Evolutionary conservation across 2,797 vertebrate genomes (phyloP).

Genomic region (Buceros bicornis): DNA sequence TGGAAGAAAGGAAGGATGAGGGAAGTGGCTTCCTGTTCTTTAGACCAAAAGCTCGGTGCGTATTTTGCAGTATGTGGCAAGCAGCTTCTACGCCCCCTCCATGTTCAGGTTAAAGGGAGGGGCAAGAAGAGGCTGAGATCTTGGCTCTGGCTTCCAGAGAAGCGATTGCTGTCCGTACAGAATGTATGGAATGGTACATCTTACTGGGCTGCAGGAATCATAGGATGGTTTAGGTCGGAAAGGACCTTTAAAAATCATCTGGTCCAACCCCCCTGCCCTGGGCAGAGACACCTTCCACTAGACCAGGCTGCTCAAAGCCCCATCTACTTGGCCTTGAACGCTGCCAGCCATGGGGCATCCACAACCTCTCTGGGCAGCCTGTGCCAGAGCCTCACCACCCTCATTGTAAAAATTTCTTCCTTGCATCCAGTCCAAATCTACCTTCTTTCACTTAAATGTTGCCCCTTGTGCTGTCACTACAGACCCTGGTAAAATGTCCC

Average conservation of each 20-base stretch:
- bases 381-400: background rate
- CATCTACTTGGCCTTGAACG: background rate
- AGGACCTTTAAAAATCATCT: background rate
- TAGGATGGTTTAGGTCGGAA: background rate
- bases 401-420: background rate
- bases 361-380: fast-evolving
- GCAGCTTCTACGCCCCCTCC: background rate
- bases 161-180: background rate
- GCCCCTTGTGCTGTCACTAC: background rate
- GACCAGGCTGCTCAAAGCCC: background rate
- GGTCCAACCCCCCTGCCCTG: fast-evolving
- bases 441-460: background rate
- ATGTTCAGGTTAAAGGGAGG: background rate
- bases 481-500: background rate
- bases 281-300: background rate
- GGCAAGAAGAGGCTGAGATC: background rate
- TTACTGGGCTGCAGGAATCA: background rate
- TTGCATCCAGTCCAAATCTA: background rate
- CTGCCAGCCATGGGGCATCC: background rate
- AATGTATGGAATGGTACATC: background rate
- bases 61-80: background rate
- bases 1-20: conserved; percentile 46
- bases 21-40: conserved; percentile 49
- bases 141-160: background rate
- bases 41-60: background rate